These are phyloP conservation scores for Mnemiopsis leidyi DNA, from an alignment of 37 sponge, comb jelly and placozoan species.

Conservation along the genomic window DNA sequence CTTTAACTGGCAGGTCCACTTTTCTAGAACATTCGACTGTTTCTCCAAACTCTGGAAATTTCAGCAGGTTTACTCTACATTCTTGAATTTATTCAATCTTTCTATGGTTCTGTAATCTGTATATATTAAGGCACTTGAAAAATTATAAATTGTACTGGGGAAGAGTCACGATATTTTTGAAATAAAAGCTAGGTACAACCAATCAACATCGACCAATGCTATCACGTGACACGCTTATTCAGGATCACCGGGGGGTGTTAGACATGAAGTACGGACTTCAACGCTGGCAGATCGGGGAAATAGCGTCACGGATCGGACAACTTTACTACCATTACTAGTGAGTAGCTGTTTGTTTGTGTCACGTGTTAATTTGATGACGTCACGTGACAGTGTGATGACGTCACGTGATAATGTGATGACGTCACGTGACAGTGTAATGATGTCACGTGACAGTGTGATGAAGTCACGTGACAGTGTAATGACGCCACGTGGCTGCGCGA, in stretches of 20 bases:
- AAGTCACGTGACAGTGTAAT: background rate
- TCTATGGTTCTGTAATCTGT: no score
- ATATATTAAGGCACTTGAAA: no score
- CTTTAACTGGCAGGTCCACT: conserved; percentile 65
- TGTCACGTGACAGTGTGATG: background rate
- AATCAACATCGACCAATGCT: no score
- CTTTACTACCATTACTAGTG: conserved; percentile 69
- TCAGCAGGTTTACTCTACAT: conserved; percentile 63
- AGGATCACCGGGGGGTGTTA: conserved; percentile 32
- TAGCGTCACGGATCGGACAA: conserved; percentile 68
- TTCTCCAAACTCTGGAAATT: conserved; percentile 69
- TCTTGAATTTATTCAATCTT: no score
- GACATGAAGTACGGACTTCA: conserved; percentile 61
- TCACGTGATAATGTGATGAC: background rate
- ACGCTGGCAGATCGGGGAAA: conserved; percentile 69
- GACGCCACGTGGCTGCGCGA: background rate
- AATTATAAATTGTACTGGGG: no score
- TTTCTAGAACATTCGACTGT: conserved; percentile 67
- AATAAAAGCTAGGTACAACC: no score
- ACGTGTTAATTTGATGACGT: background rate
- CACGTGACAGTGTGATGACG: background rate
- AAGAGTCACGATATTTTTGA: no score
- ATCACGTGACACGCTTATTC: no score
- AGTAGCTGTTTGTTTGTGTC: background rate
- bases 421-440: background rate